Conservation (phyloP, 2,113 vertebrate species). For the Lasiurus borealis region DNA sequence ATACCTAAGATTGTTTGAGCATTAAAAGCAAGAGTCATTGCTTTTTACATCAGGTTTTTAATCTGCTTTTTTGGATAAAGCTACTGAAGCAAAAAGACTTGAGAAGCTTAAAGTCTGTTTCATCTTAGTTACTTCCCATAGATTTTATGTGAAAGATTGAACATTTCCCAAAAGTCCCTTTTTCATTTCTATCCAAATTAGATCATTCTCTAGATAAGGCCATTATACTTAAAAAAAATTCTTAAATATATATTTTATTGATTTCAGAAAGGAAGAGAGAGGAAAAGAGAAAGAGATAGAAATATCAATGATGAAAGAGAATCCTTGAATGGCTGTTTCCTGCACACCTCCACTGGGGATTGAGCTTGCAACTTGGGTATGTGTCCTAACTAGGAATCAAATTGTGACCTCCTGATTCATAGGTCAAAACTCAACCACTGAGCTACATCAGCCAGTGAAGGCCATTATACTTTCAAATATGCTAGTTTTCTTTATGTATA, state of each 20-base stretch:
- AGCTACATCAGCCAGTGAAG: neutral
- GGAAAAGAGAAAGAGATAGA: no score
- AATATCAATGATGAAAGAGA: no score
- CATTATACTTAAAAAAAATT: no score
- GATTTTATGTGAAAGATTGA: conserved; percentile 37
- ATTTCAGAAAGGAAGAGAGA: no score
- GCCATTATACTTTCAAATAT: neutral
- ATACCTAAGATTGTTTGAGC: neutral
- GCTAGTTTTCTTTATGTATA: neutral
- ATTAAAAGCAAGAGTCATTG: neutral
- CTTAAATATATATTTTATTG: no score
- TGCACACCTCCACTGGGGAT: no score
- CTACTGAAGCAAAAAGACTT: conserved; percentile 55
- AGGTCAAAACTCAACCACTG: no score
- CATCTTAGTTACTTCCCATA: conserved; percentile 37
- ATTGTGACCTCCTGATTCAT: no score
- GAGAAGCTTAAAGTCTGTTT: conserved; percentile 69
- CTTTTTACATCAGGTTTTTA: conserved; percentile 38
- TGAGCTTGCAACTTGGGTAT: no score
- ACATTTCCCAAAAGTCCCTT: neutral
- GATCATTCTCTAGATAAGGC: no score
- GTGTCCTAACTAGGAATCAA: no score
- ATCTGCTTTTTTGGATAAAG: neutral
- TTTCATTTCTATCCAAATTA: conserved; percentile 51
- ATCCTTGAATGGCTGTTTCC: no score